Percentiles rank a stretch among this genome's conserved stretches.
These are phyloP conservation scores for Calyptomena viridis DNA, from an alignment of 2,113 vertebrate species.

Conservation along the genomic window DNA sequence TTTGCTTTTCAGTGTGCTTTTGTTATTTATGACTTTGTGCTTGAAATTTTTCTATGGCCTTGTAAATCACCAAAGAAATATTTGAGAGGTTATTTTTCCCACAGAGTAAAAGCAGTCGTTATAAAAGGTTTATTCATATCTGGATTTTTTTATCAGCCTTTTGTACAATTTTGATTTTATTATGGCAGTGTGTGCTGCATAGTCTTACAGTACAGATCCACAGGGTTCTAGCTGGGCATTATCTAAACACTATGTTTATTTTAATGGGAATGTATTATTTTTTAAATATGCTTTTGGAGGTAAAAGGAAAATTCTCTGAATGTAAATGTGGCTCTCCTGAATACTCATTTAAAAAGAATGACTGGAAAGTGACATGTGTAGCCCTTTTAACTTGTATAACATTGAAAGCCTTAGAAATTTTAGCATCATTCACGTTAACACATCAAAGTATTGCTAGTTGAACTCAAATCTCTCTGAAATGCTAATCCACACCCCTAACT, in stretches of 20 bases:
- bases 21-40: background rate
- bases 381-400: constrained; percentile 23
- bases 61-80: background rate
- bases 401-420: constrained; percentile 50
- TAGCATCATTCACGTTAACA: constrained; percentile 43
- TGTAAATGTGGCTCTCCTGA: background rate
- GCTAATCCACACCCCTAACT: constrained; percentile 54
- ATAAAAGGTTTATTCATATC: background rate
- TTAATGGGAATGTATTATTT: background rate
- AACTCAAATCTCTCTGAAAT: constrained; percentile 64
- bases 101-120: background rate
- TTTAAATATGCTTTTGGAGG: constrained; percentile 3
- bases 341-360: constrained; percentile 17
- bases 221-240: background rate
- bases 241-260: background rate
- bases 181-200: background rate
- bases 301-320: constrained; percentile 27
- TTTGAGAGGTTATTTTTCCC: background rate
- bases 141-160: background rate
- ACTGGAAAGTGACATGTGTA: constrained; percentile 36
- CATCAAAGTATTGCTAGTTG: constrained; percentile 59
- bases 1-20: background rate
- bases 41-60: background rate
- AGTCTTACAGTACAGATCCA: background rate
- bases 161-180: background rate